Base-by-base conservation (phyloP, 2,888 invertebrate species). In the Bombylius major region DNA sequence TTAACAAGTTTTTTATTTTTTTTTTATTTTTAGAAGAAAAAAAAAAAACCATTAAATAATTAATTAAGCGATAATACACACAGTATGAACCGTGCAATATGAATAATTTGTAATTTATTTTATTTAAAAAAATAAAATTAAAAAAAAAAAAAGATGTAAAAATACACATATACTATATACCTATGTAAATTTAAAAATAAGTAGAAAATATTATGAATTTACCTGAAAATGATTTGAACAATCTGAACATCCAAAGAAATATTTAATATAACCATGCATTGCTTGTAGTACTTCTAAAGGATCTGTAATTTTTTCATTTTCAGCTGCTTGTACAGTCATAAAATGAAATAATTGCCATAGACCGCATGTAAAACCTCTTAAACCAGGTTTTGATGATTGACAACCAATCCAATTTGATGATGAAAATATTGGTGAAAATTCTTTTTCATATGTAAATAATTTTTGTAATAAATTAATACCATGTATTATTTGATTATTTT, bases 331-430 rank as follows among this genome's bases (percentile, higher is more conserved):
- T 0, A 95, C 89, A 1, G 93, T 90, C 56, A 99, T 73, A 45
- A 86, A 87, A 69, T 99, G 99, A 69, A 96, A 99, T 63, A 95
- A 75, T 13, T 85, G 87, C 99, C 99, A 99, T 42, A 99, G 76
- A 0, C 94, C 88, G 74, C 98, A 99, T 0, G 95, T 89, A 70
- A 90, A 98, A 12, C 96, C 95, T 52, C 97, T 79, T 65, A 80
- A 83, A 4, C 64, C 63, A 0, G 82, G 73, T 56, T 80, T 77
- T 63, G 93, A 93, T 11, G 94, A 92, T 63, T 78, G 79, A 68
- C 98, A 99, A 4, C 85, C 86, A 44, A 88, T 73, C 82, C 87
- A 97, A n/a, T 75, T 73, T 32, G 67, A 66, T 0, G 76, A 67
- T 0, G 70, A 66, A 58, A 68, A 72, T 8, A 85, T 77, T 14